phyloP scores from a whole-genome alignment of 2,888 invertebrate genomes.

The Erebia aethiops region DNA sequence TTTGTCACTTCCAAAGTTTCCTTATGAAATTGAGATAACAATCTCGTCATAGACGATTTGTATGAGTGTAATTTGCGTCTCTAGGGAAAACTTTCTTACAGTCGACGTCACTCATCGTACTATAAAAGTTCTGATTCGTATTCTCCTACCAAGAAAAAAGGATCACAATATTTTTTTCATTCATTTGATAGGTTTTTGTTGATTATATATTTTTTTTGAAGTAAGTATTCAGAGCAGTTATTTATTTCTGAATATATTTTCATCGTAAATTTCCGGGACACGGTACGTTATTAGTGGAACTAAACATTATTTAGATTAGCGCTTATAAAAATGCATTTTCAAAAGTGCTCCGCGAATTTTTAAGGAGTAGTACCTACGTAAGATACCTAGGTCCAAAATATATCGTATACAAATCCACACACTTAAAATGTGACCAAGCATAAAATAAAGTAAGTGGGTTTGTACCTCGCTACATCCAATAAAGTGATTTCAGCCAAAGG shows the following conservation, averaged over 20 bases:
- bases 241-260: too few relatives aligned
- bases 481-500: constrained; percentile 77
- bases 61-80: constrained; percentile 70
- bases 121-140: constrained; percentile 71
- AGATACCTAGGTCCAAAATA: neutral
- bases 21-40: constrained; percentile 66
- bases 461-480: constrained; percentile 68
- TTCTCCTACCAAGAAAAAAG: constrained; percentile 46
- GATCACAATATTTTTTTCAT: neutral
- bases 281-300: too few relatives aligned
- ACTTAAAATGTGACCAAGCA: constrained; percentile 45
- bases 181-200: neutral
- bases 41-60: constrained; percentile 65
- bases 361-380: neutral
- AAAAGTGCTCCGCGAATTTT: neutral
- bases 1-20: constrained; percentile 53
- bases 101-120: constrained; percentile 68
- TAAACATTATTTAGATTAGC: too few relatives aligned
- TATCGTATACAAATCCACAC: constrained; percentile 26
- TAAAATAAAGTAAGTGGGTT: constrained; percentile 47
- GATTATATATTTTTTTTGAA: neutral
- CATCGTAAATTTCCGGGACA: too few relatives aligned
- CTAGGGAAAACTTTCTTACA: constrained; percentile 62
- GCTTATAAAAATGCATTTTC: too few relatives aligned
- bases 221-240: neutral